phyloP scores from a whole-genome alignment of 2,113 vertebrate species.

The Megaceryle torquata region DNA sequence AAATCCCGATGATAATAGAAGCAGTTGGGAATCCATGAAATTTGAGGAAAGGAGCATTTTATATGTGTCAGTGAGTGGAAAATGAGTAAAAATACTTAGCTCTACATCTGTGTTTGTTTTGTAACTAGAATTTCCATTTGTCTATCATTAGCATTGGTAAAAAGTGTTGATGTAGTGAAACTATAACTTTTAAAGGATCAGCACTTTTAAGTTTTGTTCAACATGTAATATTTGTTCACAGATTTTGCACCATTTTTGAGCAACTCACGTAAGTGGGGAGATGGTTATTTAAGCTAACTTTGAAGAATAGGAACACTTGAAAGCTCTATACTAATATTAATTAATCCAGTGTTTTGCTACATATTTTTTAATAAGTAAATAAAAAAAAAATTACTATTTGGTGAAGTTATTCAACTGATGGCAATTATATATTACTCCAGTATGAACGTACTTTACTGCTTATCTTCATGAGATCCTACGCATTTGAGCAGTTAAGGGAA shows the following conservation, averaged over 20 bases:
- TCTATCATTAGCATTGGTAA: neutral
- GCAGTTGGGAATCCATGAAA: neutral
- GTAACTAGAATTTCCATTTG: neutral
- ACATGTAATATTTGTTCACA: constrained; percentile 87
- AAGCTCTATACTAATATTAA: constrained; percentile 70
- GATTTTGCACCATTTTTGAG: constrained; percentile 84
- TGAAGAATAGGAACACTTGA: constrained; percentile 48
- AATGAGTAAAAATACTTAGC: neutral
- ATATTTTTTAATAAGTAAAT: neutral
- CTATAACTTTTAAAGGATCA: neutral
- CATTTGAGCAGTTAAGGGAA: neutral
- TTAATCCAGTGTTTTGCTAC: constrained; percentile 74
- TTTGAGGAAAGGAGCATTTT: neutral
- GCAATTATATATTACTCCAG: neutral
- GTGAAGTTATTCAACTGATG: neutral
- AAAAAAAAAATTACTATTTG: neutral
- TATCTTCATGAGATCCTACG: neutral
- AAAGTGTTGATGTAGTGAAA: constrained; percentile 18
- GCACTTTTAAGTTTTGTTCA: constrained; percentile 70
- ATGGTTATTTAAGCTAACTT: constrained; percentile 73
- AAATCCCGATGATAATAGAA: neutral
- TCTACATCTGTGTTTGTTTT: neutral
- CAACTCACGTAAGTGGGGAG: constrained; percentile 87
- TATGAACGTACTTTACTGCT: neutral
- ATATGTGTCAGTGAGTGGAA: neutral